Conservation (phyloP, 2,113 vertebrate genomes). For the Centropus bengalensis region DNA sequence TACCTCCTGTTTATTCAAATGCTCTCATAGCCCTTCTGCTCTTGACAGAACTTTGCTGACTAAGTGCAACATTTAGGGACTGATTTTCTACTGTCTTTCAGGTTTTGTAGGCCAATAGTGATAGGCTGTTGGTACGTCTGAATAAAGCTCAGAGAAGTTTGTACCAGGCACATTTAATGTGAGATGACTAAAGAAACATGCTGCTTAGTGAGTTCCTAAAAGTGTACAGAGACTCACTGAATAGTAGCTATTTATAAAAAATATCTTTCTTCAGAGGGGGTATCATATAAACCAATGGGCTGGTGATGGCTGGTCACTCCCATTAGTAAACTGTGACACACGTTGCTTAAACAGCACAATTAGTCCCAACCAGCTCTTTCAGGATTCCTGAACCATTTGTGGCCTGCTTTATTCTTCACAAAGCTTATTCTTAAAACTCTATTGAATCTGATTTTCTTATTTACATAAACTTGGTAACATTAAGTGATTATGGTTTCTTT, state of each 20-base stretch:
- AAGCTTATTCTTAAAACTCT: not conserved
- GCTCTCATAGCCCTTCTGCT: not conserved
- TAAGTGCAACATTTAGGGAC: not conserved
- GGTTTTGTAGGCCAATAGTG: not conserved
- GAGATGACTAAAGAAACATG: not conserved
- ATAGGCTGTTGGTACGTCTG: rapidly evolving
- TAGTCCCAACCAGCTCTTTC: not conserved
- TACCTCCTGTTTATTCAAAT: not conserved
- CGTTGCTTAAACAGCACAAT: not conserved
- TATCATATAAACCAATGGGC: slow-evolving; percentile 23
- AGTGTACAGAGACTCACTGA: not conserved
- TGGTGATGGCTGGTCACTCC: not conserved
- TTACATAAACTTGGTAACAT: not conserved
- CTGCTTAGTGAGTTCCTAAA: not conserved
- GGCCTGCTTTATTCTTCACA: not conserved
- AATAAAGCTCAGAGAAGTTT: not conserved
- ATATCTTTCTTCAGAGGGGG: not conserved
- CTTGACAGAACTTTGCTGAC: not conserved
- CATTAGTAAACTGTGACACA: slow-evolving; percentile 31
- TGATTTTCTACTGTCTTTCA: not conserved
- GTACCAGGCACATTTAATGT: rapidly evolving
- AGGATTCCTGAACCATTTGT: slow-evolving; percentile 19
- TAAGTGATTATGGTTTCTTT: not conserved
- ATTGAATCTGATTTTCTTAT: not conserved
- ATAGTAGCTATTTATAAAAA: slow-evolving; percentile 35